Base-by-base conservation (phyloP, 2,888 invertebrate genomes). In the Furcula furcula region DNA sequence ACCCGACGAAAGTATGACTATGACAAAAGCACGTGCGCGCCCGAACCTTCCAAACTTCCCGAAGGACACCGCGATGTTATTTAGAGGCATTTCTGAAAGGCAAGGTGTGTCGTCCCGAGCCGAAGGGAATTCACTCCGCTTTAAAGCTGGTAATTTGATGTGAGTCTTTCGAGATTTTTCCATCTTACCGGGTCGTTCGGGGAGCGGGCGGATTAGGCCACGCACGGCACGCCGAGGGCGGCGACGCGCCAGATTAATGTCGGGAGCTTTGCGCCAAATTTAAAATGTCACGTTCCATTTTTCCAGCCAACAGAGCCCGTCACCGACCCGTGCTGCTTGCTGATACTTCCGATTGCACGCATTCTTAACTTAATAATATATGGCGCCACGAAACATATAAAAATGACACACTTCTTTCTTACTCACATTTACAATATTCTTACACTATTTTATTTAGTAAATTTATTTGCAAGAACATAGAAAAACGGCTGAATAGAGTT, bases 131-230 rank as follows among this genome's bases (percentile, higher is more conserved):
- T 78, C 74, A 72, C 76, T 76, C 73, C 77, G 77, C 79, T 86
- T 86, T 85, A 87, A 85, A 84, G 76, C 82, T 76, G 83, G 86
- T 86, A 87, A 87, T 86, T 86, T 86, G 84, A 85, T 83, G 84
- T 72, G 84, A 85, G 83, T 76, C 79, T 84, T 84, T 77, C 70
- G 76, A 84, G 86, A 86, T 85, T 84, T 85, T 85, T 82, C 82
- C 83, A 82, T 84, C 81, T 85, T 80, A 70, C 65, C 71, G 79
- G 71, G 76, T 76, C 79, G 81, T 81, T 79, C 67, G 58, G 77
- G 80, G 78, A 79, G 72, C 75, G 64, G 71, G 74, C 73, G 82
- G 84, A 85, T 84, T 83, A 82, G 81, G 76, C 78, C 77, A 80
- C 79, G 83, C 81, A 79, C 78, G 73, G 72, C 62, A 64, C 67